Percentiles rank a stretch among this genome's conserved stretches.
phyloP scores from a whole-genome alignment of 1,140 invertebrate genomes.

The Cotesia vestalis region DNA sequence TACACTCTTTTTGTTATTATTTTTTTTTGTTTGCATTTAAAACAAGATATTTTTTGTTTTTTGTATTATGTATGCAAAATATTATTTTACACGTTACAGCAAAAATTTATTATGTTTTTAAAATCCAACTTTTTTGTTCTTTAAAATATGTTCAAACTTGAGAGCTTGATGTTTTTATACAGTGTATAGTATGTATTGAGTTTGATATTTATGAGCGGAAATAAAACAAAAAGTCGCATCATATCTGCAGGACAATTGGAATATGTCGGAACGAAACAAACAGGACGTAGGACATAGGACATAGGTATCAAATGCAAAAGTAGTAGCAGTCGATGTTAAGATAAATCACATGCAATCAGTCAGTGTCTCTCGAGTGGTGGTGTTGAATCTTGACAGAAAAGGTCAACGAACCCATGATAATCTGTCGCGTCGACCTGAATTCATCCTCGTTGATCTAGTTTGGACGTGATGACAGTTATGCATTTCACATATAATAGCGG shows the following conservation, averaged over 20 bases:
- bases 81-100: no score
- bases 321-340: slow-evolving; percentile 13
- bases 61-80: neutral
- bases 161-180: no score
- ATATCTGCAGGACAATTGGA: no score
- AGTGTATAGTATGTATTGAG: no score
- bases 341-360: slow-evolving; percentile 18
- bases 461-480: slow-evolving; percentile 58
- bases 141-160: no score
- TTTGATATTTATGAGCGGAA: no score
- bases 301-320: neutral
- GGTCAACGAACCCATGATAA: slow-evolving; percentile 32
- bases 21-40: neutral
- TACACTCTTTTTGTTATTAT: slow-evolving; percentile 10
- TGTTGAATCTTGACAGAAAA: slow-evolving; percentile 30
- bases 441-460: slow-evolving; percentile 51
- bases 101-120: no score
- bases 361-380: neutral
- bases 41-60: neutral
- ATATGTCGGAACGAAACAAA: no score
- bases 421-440: slow-evolving; percentile 29
- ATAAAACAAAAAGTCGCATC: no score
- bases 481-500: slow-evolving; percentile 49
- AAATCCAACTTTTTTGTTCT: no score
- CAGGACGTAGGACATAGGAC: neutral